These are phyloP conservation scores for Tetranychus cinnabarinus DNA, from an alignment of 1,140 invertebrate species.

Conservation along the genomic window DNA sequence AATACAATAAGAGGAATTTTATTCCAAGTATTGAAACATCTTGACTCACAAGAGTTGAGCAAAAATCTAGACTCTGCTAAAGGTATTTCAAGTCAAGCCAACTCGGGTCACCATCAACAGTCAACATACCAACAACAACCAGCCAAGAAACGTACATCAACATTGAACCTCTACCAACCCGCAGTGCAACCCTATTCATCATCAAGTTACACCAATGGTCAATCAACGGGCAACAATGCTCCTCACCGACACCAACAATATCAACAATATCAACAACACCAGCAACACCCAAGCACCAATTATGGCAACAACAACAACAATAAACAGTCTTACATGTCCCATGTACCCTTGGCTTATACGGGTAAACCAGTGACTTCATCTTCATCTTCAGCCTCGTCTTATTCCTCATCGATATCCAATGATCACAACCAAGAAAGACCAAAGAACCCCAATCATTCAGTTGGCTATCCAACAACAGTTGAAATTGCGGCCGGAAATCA, in stretches of 20 bases:
- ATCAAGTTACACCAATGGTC: too few species aligned
- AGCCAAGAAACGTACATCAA: too few species aligned
- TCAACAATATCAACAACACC: neutral
- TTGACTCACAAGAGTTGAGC: neutral
- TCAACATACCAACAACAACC: too few species aligned
- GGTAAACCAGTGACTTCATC: neutral
- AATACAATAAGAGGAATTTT: neutral
- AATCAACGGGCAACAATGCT: neutral
- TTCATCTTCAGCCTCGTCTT: neutral
- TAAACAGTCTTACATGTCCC: neutral
- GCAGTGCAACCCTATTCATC: too few species aligned
- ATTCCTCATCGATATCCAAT: neutral
- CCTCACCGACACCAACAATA: neutral
- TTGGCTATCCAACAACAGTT: too few species aligned
- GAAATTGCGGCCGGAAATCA: neutral
- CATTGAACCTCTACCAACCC: too few species aligned
- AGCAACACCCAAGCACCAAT: neutral
- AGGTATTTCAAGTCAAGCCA: too few species aligned
- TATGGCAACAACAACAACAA: neutral
- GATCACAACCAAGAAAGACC: too few species aligned
- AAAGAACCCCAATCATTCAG: too few species aligned
- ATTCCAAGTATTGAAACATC: neutral
- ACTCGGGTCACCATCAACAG: too few species aligned
- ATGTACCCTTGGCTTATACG: too few species aligned
- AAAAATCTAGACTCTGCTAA: too few species aligned